Evolutionary conservation across 2,113 vertebrate species (phyloP).

Genomic region (Perccottus glenii): DNA sequence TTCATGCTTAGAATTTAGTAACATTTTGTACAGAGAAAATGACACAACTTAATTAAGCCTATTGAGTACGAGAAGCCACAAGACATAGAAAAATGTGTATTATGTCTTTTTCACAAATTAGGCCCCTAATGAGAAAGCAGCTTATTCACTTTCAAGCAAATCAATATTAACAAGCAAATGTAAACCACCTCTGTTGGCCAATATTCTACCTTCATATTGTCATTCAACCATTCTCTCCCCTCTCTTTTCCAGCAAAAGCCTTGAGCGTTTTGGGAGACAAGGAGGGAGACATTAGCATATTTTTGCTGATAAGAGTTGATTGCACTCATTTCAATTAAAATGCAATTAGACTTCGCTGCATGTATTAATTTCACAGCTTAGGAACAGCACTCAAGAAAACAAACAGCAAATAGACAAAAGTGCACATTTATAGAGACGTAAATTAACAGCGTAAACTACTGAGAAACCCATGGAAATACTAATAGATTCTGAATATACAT

Average conservation of each 20-base stretch:
- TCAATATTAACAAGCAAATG: conserved; percentile 16
- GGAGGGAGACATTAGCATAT: conserved; percentile 60
- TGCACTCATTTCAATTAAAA: conserved; percentile 66
- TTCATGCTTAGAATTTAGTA: neutral
- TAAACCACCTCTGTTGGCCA: conserved; percentile 1
- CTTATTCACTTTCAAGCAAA: neutral
- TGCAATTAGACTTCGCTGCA: conserved; percentile 57
- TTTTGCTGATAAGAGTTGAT: conserved; percentile 62
- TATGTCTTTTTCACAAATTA: no score
- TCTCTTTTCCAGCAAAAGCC: conserved; percentile 28
- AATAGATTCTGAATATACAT: neutral
- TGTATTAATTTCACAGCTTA: conserved; percentile 59
- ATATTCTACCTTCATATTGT: conserved; percentile 36
- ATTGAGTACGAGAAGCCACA: neutral
- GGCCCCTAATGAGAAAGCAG: neutral
- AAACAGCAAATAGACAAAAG: conserved; percentile 43
- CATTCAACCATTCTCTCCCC: conserved; percentile 41
- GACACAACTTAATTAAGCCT: neutral
- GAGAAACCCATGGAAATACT: neutral
- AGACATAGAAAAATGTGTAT: neutral
- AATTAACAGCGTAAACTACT: neutral
- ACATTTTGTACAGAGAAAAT: neutral
- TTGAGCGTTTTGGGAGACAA: conserved; percentile 41
- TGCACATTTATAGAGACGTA: neutral
- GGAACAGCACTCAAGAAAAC: conserved; percentile 45